A percentile compares a stretch with the other conserved stretches of the same genome.
These are phyloP conservation scores for Romanogobio albipinnatus DNA, from an alignment of 2,113 vertebrate genomes.

Conservation along the genomic window DNA sequence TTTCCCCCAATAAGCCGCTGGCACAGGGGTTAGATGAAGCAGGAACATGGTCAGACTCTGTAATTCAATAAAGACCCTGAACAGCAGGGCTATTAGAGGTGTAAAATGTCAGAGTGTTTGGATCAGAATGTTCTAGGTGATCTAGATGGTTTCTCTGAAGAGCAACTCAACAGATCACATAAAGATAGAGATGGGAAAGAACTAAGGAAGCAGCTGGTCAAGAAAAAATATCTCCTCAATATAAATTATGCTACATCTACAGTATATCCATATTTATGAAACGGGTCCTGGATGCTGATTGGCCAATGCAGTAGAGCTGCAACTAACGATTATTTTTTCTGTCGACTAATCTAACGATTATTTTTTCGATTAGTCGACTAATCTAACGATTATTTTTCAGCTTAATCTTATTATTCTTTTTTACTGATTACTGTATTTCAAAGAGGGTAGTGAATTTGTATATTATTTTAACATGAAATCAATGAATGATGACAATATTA, in stretches of 20 bases:
- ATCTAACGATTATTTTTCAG: no score
- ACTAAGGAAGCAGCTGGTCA: slow-evolving; percentile 28
- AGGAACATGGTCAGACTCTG: slow-evolving; percentile 18
- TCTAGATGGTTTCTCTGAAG: not conserved
- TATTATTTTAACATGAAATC: no score
- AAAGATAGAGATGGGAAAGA: not conserved
- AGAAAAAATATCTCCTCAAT: not conserved
- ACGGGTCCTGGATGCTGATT: not conserved
- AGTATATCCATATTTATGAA: slow-evolving; percentile 20
- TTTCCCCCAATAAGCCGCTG: not conserved
- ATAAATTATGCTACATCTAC: slow-evolving; percentile 9
- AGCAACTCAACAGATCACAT: not conserved
- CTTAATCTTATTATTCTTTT: no score
- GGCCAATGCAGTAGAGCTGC: not conserved
- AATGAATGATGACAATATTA: no score
- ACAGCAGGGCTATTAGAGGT: slow-evolving; percentile 11
- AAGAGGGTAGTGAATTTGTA: no score
- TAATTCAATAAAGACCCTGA: slow-evolving; percentile 40
- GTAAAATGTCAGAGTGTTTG: slow-evolving; percentile 32
- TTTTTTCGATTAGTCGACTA: no score
- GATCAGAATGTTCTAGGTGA: slow-evolving; percentile 32
- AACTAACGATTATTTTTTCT: no score
- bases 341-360: no score
- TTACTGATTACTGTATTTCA: no score
- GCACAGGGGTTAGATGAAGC: not conserved